Conservation (phyloP, 1,140 invertebrate genomes). For the Propsilocerus akamusi region DNA sequence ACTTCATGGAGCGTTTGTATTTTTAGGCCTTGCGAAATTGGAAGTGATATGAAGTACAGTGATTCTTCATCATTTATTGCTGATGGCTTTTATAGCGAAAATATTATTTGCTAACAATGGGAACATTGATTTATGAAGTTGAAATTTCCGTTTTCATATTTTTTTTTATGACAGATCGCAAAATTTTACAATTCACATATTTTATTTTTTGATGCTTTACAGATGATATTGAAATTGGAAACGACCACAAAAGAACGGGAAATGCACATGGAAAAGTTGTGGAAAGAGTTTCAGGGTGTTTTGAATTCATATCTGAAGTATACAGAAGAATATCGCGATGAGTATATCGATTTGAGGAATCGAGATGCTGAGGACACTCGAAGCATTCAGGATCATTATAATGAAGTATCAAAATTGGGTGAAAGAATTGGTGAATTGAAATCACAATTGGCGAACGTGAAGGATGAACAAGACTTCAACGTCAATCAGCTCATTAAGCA, state of each 20-base stretch:
- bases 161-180: not conserved
- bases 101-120: conserved; percentile 1
- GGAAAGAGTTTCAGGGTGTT: conserved; percentile 20
- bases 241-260: conserved; percentile 18
- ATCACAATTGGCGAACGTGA: conserved; percentile 13
- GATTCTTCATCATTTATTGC: not conserved
- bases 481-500: conserved; percentile 14
- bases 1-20: too few relatives aligned
- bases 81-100: not conserved
- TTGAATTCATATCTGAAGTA: conserved; percentile 18
- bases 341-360: conserved; percentile 22
- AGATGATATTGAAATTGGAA: conserved; percentile 22
- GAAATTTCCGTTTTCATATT: not conserved
- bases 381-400: conserved; percentile 15
- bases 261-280: conserved; percentile 17
- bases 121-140: conserved; percentile 3
- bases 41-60: not conserved
- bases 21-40: too few relatives aligned
- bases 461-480: conserved; percentile 14
- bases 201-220: not conserved
- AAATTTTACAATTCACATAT: not conserved
- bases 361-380: conserved; percentile 18
- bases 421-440: conserved; percentile 16
- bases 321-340: conserved; percentile 19
- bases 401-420: conserved; percentile 16